Percentiles rank a stretch among this genome's conserved stretches.
Evolutionary conservation across 2,113 vertebrate species (phyloP).

Genomic region (Elaphurus davidianus): DNA sequence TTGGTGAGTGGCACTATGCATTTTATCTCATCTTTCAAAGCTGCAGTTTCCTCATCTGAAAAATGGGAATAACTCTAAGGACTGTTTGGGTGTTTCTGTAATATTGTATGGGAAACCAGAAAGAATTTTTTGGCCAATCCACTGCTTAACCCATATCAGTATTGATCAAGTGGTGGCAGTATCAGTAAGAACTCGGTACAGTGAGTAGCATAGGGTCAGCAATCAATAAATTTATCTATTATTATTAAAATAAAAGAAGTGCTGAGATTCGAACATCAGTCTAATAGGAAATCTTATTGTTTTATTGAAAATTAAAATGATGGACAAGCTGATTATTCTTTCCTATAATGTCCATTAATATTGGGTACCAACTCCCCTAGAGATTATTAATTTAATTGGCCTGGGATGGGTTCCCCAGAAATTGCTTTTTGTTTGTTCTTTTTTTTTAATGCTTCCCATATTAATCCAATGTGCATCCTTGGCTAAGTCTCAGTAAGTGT

Average conservation of each 20-base stretch:
- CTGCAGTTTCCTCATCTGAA: not conserved
- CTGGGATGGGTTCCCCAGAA: no score
- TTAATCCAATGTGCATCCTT: not conserved
- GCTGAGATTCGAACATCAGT: not conserved
- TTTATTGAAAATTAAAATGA: not conserved
- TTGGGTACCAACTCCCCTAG: rapidly evolving
- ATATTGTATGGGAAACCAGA: not conserved
- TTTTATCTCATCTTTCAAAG: not conserved
- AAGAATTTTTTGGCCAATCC: not conserved
- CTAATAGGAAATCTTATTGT: not conserved
- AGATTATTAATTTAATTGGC: not conserved
- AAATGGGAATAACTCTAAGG: not conserved
- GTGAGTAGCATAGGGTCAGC: not conserved
- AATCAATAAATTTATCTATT: not conserved
- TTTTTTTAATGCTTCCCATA: not conserved
- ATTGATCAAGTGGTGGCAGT: not conserved
- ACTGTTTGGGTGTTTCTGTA: not conserved
- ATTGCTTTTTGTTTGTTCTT: not conserved
- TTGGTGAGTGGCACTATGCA: not conserved
- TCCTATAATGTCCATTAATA: not conserved
- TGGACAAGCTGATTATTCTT: not conserved
- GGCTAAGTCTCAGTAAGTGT: not conserved
- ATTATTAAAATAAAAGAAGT: not conserved
- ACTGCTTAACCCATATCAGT: not conserved
- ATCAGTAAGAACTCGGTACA: not conserved